These are phyloP conservation scores for Stegana nigrithorax DNA, from an alignment of 2,888 invertebrate genomes.

Conservation along the genomic window DNA sequence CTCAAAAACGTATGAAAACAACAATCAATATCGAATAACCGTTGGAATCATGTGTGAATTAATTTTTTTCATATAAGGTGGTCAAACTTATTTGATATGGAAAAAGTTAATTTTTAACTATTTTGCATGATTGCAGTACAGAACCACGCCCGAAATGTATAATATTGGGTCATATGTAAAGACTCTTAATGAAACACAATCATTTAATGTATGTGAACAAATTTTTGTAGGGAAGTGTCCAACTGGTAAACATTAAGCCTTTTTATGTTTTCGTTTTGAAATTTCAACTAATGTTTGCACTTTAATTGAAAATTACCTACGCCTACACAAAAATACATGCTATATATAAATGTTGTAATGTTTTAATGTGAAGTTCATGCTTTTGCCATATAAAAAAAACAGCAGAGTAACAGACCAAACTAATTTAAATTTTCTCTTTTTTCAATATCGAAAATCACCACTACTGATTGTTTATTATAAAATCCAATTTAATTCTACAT, in stretches of 20 bases:
- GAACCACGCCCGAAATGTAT: slow-evolving; percentile 53
- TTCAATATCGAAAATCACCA: slow-evolving; percentile 35
- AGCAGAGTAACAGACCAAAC: not conserved
- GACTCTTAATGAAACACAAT: slow-evolving; percentile 66
- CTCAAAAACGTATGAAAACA: slow-evolving; percentile 2
- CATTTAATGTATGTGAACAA: not conserved
- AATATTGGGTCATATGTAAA: slow-evolving; percentile 62
- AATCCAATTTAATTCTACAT: slow-evolving; percentile 26
- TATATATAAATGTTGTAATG: slow-evolving; percentile 61
- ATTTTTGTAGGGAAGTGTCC: no score
- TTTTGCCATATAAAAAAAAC: slow-evolving; percentile 9
- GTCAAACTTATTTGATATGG: slow-evolving; percentile 4
- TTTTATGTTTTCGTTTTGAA: slow-evolving; percentile 16
- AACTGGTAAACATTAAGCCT: no score
- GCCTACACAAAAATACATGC: slow-evolving; percentile 5
- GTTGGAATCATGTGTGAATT: slow-evolving; percentile 68
- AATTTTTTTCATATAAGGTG: no score
- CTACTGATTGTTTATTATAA: slow-evolving; percentile 35
- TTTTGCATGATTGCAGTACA: slow-evolving; percentile 64
- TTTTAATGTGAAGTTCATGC: slow-evolving; percentile 38
- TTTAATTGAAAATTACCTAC: not conserved
- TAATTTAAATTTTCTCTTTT: slow-evolving; percentile 51
- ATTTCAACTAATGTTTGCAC: not conserved
- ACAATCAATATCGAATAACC: slow-evolving; percentile 5
- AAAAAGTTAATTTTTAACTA: slow-evolving; percentile 62